Conservation (phyloP, 2,888 invertebrate species). For the Pristionchus maxplancki region DNA sequence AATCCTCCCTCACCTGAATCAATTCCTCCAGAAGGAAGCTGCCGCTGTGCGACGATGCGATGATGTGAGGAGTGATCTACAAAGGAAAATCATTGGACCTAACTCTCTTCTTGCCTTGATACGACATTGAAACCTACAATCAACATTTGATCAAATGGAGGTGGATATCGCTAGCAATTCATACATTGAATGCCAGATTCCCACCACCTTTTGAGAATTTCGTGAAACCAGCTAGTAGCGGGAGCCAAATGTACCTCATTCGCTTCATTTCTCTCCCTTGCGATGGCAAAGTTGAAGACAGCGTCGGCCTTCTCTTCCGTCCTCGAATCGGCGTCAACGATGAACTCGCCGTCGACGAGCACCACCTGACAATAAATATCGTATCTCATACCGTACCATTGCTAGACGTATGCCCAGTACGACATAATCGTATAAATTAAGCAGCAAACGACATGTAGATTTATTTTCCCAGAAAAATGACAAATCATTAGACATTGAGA, state of each 20-base stretch:
- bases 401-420: too few relatives aligned
- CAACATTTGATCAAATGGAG: too few relatives aligned
- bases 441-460: too few relatives aligned
- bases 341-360: conserved; percentile 58
- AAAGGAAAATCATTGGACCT: background rate
- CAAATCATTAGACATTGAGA: too few relatives aligned
- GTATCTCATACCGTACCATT: background rate
- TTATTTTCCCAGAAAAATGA: too few relatives aligned
- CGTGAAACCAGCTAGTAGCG: too few relatives aligned
- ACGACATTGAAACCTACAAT: too few relatives aligned
- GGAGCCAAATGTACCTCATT: conserved; percentile 4
- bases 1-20: background rate
- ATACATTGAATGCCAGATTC: too few relatives aligned
- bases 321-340: conserved; percentile 61
- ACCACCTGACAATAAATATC: conserved; percentile 53
- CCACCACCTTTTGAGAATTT: too few relatives aligned
- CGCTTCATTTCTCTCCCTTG: background rate
- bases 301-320: conserved; percentile 25
- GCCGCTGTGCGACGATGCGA: conserved; percentile 5
- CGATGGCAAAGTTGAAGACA: background rate
- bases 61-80: background rate
- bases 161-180: too few relatives aligned
- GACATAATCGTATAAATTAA: too few relatives aligned
- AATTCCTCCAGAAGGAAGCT: background rate
- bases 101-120: too few relatives aligned